phyloP scores from a whole-genome alignment of 2,113 vertebrate species.

The Heterotilapia buettikoferi region DNA sequence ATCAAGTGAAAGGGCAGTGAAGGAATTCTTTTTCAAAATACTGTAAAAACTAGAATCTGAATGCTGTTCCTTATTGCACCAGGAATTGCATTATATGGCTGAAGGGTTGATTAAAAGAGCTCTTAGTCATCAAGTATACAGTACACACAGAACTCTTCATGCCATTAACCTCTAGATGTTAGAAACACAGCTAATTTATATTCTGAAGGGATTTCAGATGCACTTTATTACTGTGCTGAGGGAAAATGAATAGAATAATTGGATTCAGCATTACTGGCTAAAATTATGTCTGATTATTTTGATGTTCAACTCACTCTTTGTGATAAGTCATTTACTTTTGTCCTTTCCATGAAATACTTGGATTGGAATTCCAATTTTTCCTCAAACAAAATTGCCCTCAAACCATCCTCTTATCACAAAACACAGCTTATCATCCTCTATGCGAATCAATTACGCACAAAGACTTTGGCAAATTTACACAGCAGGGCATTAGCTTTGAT shows the following conservation, averaged over 20 bases:
- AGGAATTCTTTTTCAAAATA: background rate
- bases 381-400: slow-evolving; percentile 45
- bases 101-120: slow-evolving; percentile 49
- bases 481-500: slow-evolving; percentile 50
- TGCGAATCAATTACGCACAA: slow-evolving; percentile 57
- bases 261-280: slow-evolving; percentile 21
- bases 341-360: slow-evolving; percentile 29
- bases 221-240: slow-evolving; percentile 14
- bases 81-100: slow-evolving; percentile 32
- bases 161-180: slow-evolving; percentile 49
- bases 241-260: slow-evolving; percentile 35
- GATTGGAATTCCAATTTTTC: slow-evolving; percentile 34
- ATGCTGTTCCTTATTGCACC: background rate
- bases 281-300: slow-evolving; percentile 36
- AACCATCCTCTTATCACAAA: slow-evolving; percentile 53
- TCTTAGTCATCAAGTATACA: slow-evolving; percentile 55
- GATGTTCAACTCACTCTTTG: slow-evolving; percentile 22
- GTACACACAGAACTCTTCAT: slow-evolving; percentile 40
- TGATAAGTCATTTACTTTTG: slow-evolving; percentile 52
- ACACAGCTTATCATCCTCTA: slow-evolving; percentile 45
- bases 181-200: slow-evolving; percentile 51
- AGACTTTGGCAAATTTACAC: slow-evolving; percentile 58
- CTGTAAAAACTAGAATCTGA: background rate
- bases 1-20: background rate
- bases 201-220: slow-evolving; percentile 42